A percentile compares a stretch with the other conserved stretches of the same genome.
These are phyloP conservation scores for Agrotis exclamationis DNA, from an alignment of 2,888 invertebrate species.

Conservation along the genomic window DNA sequence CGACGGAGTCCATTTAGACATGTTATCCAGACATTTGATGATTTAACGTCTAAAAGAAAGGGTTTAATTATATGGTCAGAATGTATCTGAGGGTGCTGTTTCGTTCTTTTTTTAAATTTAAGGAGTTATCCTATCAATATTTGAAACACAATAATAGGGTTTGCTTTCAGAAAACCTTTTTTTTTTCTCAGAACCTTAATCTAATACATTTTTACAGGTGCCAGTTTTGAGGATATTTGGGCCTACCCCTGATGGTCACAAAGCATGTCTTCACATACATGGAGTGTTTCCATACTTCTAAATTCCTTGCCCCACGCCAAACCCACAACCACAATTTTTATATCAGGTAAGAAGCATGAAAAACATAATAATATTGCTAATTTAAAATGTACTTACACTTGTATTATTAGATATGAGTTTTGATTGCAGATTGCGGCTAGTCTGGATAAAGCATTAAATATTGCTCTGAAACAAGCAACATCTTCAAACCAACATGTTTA, in stretches of 20 bases:
- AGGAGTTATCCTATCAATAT: too few species aligned
- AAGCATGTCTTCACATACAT: constrained; percentile 98
- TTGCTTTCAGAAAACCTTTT: too few species aligned
- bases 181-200: too few species aligned
- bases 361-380: not conserved
- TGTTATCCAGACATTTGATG: too few species aligned
- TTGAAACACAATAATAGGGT: too few species aligned
- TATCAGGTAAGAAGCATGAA: constrained; percentile 79
- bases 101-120: too few species aligned
- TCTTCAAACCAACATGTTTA: constrained; percentile 96
- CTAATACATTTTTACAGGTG: constrained; percentile 88
- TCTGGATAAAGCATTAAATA: constrained; percentile 97
- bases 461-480: constrained; percentile 94
- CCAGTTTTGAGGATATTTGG: constrained; percentile 98
- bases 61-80: too few species aligned
- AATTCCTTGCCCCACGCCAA: constrained; percentile 94
- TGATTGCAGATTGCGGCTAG: constrained; percentile 94
- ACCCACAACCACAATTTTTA: constrained; percentile 89
- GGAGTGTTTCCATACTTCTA: constrained; percentile 99
- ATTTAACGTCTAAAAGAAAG: too few species aligned
- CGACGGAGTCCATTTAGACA: too few species aligned
- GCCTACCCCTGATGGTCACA: constrained; percentile 95
- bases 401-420: not conserved
- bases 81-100: too few species aligned
- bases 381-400: not conserved